Evolutionary conservation across 2,888 invertebrate species (phyloP).

Genomic region (Ashinkailepas kermadecensis): DNA sequence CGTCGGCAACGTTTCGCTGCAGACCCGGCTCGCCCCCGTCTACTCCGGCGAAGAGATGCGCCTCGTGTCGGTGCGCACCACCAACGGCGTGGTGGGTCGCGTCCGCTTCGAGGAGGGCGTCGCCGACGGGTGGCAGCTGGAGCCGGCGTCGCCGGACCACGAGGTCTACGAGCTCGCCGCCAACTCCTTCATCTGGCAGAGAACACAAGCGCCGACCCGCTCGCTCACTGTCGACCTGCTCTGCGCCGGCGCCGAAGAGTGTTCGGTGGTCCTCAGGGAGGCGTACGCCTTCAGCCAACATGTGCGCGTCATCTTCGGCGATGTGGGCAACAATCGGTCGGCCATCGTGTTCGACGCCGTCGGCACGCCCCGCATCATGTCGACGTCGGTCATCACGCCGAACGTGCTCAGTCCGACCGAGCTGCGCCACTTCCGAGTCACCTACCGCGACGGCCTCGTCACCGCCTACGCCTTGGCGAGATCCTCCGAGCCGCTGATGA

Average conservation of each 20-base stretch:
- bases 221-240: neutral
- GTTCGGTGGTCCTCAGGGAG: neutral
- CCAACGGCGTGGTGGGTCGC: neutral
- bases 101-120: neutral
- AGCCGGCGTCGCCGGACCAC: neutral
- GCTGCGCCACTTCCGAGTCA: neutral
- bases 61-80: neutral
- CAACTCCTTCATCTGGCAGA: neutral
- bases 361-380: too few species aligned
- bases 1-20: neutral
- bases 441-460: neutral
- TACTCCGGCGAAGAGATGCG: neutral
- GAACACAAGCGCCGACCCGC: neutral
- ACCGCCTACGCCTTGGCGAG: neutral
- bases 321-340: neutral
- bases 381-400: neutral
- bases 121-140: neutral
- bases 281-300: neutral
- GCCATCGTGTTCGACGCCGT: neutral
- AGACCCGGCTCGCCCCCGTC: neutral
- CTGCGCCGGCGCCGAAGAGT: neutral
- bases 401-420: neutral
- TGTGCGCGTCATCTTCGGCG: neutral
- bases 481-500: neutral
- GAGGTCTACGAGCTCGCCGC: neutral